Evolutionary conservation across 1,140 invertebrate genomes (phyloP), one percentile per base, ranked within the genome.

Genomic region (Cataglyphis hispanica): DNA sequence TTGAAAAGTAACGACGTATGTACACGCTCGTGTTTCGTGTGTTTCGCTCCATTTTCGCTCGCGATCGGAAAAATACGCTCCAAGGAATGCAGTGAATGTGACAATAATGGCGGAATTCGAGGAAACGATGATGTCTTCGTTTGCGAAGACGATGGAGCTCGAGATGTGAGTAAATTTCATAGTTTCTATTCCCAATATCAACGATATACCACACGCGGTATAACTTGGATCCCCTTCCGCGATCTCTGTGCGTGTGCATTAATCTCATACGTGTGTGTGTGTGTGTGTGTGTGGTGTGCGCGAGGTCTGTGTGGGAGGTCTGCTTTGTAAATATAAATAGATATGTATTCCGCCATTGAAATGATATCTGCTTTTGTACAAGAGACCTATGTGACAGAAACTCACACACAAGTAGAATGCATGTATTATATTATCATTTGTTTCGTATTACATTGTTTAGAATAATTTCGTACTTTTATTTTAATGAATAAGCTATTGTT

Each of bases 1-100:
- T 83, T 72, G 37, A 83, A 83, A 74, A 74, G 78, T 83, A 83
- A 83, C 78, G 78, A 27, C 78, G 13, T 53, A 46, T 22, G 13
- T 53, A 46, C 34, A 22, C 43, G 25, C 5, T 10, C 22, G 10
- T 34, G 34, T 43, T 22, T 40, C 13, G 77, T 22, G 11, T 3
- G 53, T 58, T n/a, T 60, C 6, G 11, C 11, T 43, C 10, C 8
- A 43, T 11, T 43, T 13, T 43, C 4, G n/a, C 19, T 53, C 7
- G 8, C 27, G 61, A 6, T 4, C 40, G 8, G 19, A 34, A 58
- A 72, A 72, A 53, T 43, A 60, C 7, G 25, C 37, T 7, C 16
- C 1, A 43, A 1, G 25, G 22, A 2, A 83, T 60, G 37, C 37
- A 4, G 67, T 72, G 37, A 83, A 22, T 56, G 46, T 16, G 13